phyloP scores from a whole-genome alignment of 2,113 vertebrate genomes.

The Micronycteris hirsuta region DNA sequence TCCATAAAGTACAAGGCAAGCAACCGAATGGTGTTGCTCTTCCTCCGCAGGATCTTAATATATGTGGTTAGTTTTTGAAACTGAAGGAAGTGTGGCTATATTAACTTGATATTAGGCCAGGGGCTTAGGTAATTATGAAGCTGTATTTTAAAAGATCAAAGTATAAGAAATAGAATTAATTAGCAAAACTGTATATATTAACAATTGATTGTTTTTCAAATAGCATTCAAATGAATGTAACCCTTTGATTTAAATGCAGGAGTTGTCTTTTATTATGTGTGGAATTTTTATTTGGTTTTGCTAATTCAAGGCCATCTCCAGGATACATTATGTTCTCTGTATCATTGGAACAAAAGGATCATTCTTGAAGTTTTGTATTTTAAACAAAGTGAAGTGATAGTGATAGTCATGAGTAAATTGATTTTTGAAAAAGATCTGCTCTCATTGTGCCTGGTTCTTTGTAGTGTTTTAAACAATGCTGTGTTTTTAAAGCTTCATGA shows the following conservation, averaged over 20 bases:
- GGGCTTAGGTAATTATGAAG: constrained; percentile 9
- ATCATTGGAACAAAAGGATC: constrained; percentile 12
- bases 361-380: constrained; percentile 39
- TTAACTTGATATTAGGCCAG: not conserved
- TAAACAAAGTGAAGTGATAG: constrained; percentile 29
- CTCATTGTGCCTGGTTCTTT: constrained; percentile 30
- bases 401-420: constrained; percentile 38
- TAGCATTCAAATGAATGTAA: constrained; percentile 39
- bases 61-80: not conserved
- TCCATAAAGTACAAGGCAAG: constrained; percentile 10
- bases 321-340: not conserved
- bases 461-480: not conserved
- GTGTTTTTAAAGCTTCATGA: not conserved
- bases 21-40: not conserved
- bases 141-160: constrained; percentile 34
- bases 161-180: constrained; percentile 50
- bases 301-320: constrained; percentile 50
- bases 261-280: constrained; percentile 44
- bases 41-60: not conserved
- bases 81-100: not conserved
- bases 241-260: constrained; percentile 29
- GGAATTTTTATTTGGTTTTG: constrained; percentile 36
- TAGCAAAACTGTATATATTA: constrained; percentile 32
- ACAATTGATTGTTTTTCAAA: constrained; percentile 57
- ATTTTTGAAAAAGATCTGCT: constrained; percentile 18